Base-by-base conservation (phyloP, 2,113 vertebrate species). In the Odontophorus gujanensis region DNA sequence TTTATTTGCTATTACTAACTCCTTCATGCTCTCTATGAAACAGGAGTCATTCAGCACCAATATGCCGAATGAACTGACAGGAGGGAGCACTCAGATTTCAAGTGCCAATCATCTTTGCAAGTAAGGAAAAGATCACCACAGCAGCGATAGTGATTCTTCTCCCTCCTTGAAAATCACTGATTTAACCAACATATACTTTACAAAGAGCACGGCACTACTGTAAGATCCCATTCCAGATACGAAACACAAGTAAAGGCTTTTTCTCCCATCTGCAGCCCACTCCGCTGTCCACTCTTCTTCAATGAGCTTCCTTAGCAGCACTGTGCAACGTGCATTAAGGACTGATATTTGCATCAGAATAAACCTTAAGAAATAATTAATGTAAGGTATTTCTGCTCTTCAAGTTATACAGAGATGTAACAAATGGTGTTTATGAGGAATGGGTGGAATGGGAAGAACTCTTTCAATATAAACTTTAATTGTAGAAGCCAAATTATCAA, bases 401-500 rank as follows among this genome's bases (percentile, higher is more conserved):
- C 3, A 1, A 43, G 38, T 80, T 90, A 79, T 62, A 87, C 40
- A 71, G 83, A 85, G 47, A 80, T 24, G 18, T 86, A 92, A 92
- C n/a, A 89, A 95, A 94, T 65, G 11, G 43, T 69, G 20, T 85
- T 84, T 81, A 43, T 28, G 42, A 92, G 87, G 74, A 86, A 82
- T 59, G 85, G 75, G 92, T 75, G 38, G 40, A 96, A 85, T 34
- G 58, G 81, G 88, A 92, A 65, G 85, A 94, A 68, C 11, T 28
- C 21, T 66, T 76, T 85, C 73, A 61, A 83, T 80, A 92, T 72
- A 89, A 84, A 95, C 92, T 93, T 91, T 95, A 94, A 94, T 94
- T 89, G 83, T 63, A 93, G 85, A 66, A 79, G 22, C 50, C 55
- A 72, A 90, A 96, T 95, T 96, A 96, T 84, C 90, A 84, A 92